Base-by-base conservation (phyloP, 2,113 vertebrate genomes). In the Phaethon lepturus region DNA sequence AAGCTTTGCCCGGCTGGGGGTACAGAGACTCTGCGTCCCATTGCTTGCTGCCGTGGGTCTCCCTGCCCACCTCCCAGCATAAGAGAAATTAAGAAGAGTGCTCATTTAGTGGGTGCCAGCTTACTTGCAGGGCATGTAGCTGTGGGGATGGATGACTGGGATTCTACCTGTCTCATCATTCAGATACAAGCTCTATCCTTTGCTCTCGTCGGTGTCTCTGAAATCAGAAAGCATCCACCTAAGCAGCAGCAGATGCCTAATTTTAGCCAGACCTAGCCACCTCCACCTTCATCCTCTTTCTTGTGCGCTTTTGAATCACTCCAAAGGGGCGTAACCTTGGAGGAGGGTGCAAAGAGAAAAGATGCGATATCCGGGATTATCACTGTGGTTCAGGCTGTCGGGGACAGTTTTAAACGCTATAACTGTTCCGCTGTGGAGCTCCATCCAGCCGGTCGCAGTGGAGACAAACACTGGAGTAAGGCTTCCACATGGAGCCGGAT, bases 1-100 rank as follows among this genome's bases (percentile, higher is more conserved):
- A 81, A 82, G 28, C 19, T 93, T 72, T 56, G 10, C 16, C 25
- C 58, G 75, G 18, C 19, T 4, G 2, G 17, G 38, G 18, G 2
- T n/a, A 35, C 25, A 78, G n/a, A 67, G 8, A 9, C 2, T 26
- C 2, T 26, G 14, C 24, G 19, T 38, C 8, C 31, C 10, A 0
- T 10, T 29, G 13, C 33, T 62, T 18, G 9, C 2, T 56, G 69
- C 15, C 6, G 24, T 44, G 35, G 29, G 80, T 64, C 9, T 52
- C 25, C 44, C 33, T 12, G 67, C 67, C 40, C 45, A 75, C 9
- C 22, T n/a, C 45, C 23, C 20, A 49, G 3, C 15, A 67, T 22
- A 20, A 52, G 44, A 16, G 33, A 38, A 55, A 78, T 40, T 15
- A 67, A 19, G 40, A 63, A 33, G 20, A 58, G 5, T n/a, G 29